phyloP scores from a whole-genome alignment of 2,797 vertebrate species.

The Trematocara caparti region DNA sequence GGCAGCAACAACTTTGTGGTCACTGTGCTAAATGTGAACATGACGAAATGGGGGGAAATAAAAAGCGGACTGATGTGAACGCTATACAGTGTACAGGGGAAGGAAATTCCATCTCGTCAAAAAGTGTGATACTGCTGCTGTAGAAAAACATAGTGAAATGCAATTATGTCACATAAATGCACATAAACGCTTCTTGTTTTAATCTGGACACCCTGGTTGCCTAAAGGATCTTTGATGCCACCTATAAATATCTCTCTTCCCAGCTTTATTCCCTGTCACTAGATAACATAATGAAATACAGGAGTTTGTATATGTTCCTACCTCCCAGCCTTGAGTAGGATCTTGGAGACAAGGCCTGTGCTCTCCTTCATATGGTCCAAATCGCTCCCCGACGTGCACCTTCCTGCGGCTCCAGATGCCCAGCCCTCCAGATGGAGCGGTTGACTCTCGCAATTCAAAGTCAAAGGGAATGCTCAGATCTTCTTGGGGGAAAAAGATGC shows the following conservation, averaged over 20 bases:
- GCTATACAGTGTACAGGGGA: slow-evolving; percentile 11
- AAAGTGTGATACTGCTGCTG: slow-evolving; percentile 1
- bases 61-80: slow-evolving; percentile 40
- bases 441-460: slow-evolving; percentile 91
- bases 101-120: slow-evolving; percentile 11
- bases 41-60: slow-evolving; percentile 52
- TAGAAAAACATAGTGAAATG: background rate
- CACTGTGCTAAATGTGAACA: slow-evolving; percentile 54
- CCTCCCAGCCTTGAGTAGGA: slow-evolving; percentile 88
- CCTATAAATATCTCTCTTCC: background rate
- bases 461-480: slow-evolving; percentile 84
- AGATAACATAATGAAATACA: background rate
- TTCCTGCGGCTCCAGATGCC: slow-evolving; percentile 92
- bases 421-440: slow-evolving; percentile 76
- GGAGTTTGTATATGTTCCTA: slow-evolving; percentile 67
- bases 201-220: background rate
- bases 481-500: slow-evolving; percentile 83
- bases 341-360: slow-evolving; percentile 79
- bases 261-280: background rate
- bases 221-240: background rate
- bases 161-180: background rate
- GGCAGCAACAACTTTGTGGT: slow-evolving; percentile 52
- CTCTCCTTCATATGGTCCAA: slow-evolving; percentile 90
- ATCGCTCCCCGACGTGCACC: slow-evolving; percentile 86
- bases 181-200: background rate